Conservation (phyloP, 1,140 invertebrate genomes). For the Drusus annulatus region DNA sequence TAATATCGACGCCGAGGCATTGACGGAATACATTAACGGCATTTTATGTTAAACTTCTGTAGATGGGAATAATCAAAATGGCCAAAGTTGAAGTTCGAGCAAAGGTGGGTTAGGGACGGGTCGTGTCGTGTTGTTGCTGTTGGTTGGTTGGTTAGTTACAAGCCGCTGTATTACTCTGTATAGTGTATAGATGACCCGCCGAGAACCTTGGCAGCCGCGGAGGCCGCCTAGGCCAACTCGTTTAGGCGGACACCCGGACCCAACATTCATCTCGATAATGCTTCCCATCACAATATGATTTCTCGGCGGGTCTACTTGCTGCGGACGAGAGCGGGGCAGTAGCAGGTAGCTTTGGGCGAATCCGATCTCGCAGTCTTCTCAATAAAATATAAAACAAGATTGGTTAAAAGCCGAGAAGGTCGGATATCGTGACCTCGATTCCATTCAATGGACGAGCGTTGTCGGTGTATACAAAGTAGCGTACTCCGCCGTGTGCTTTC, state of each 20-base stretch:
- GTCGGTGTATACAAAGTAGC: conserved; percentile 34
- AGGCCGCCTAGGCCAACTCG: conserved; percentile 32
- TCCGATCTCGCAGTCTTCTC: neutral
- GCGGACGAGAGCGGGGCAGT: neutral
- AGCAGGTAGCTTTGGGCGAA: conserved; percentile 16
- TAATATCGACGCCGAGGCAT: neutral
- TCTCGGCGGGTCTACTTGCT: neutral
- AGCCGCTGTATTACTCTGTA: neutral
- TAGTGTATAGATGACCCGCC: neutral
- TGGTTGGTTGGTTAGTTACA: neutral
- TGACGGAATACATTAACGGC: conserved; percentile 8
- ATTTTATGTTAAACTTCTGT: conserved; percentile 4
- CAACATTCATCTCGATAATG: neutral
- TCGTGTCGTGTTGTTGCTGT: neutral
- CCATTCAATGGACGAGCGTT: conserved; percentile 39
- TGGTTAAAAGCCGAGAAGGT: conserved; percentile 44
- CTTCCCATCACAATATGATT: no score
- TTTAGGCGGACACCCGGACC: neutral
- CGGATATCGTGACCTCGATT: conserved; percentile 52
- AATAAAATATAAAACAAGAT: conserved; percentile 16
- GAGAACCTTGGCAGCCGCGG: conserved; percentile 28
- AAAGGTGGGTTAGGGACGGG: neutral
- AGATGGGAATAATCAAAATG: conserved; percentile 1
- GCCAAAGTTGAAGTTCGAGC: neutral
- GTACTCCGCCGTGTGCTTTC: conserved; percentile 12